phyloP scores from a whole-genome alignment of 2,113 vertebrate genomes.

The Pelmatolapia mariae region DNA sequence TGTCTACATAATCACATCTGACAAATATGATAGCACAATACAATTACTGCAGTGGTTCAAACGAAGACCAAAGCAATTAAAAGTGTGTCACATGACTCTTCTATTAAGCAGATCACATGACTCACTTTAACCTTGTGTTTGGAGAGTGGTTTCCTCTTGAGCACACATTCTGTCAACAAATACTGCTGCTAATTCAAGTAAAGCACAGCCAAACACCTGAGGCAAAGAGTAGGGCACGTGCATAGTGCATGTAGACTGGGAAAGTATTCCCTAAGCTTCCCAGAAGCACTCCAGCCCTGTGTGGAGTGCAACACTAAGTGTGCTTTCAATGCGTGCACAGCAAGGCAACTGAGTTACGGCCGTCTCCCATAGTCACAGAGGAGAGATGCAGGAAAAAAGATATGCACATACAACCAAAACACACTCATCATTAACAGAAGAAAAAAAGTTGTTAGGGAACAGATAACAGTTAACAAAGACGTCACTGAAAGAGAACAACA shows the following conservation, averaged over 20 bases:
- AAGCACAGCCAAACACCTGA: constrained; percentile 16
- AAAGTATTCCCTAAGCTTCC: constrained; percentile 24
- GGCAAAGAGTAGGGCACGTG: background rate
- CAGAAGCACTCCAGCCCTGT: constrained; percentile 21
- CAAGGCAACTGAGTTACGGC: background rate
- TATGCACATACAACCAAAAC: background rate
- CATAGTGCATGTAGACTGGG: background rate
- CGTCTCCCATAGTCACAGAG: background rate
- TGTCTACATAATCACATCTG: background rate
- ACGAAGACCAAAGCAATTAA: background rate
- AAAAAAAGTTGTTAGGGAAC: background rate
- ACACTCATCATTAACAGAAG: background rate
- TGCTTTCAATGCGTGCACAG: constrained; percentile 7
- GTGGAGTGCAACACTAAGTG: constrained; percentile 8
- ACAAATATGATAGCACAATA: background rate
- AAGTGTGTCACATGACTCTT: background rate
- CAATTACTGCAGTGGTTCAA: background rate
- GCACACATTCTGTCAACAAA: background rate
- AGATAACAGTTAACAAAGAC: background rate
- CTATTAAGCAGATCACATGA: background rate
- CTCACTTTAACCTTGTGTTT: constrained; percentile 16
- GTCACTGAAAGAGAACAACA: background rate
- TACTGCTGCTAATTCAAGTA: constrained; percentile 20
- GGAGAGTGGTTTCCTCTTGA: background rate
- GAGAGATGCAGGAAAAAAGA: background rate